phyloP scores from a whole-genome alignment of 2,113 vertebrate genomes.

The Barnardius zonarius region DNA sequence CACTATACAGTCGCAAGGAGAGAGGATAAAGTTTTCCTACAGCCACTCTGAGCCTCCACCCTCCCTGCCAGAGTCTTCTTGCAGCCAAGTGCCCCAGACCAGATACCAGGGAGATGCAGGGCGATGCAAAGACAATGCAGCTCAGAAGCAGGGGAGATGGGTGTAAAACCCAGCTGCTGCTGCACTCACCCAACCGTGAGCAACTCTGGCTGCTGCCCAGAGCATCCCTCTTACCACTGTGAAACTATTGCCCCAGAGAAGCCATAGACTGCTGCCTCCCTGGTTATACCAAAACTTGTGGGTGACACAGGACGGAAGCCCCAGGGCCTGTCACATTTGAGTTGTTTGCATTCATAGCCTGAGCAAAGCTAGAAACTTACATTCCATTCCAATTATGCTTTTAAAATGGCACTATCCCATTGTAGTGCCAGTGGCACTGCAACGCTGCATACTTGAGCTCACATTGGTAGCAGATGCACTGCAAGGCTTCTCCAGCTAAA shows the following conservation, averaged over 20 bases:
- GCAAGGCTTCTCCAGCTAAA: background rate
- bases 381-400: background rate
- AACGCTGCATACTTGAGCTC: no score
- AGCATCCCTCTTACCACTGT: background rate
- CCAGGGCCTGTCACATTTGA: background rate
- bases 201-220: background rate
- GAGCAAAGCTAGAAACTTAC: background rate
- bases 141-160: background rate
- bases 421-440: background rate
- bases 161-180: background rate
- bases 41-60: background rate
- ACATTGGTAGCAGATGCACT: background rate
- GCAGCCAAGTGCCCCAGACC: rapidly evolving
- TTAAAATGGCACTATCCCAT: background rate
- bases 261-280: background rate
- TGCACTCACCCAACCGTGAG: rapidly evolving
- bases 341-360: background rate
- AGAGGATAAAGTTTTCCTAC: background rate
- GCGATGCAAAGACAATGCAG: background rate
- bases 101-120: rapidly evolving
- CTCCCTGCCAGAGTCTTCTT: background rate
- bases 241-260: background rate
- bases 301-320: background rate
- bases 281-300: background rate
- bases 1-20: background rate